A percentile compares a stretch with the other conserved stretches of the same genome.
phyloP scores from a whole-genome alignment of 1,140 invertebrate genomes.

The Drosophila ambigua region DNA sequence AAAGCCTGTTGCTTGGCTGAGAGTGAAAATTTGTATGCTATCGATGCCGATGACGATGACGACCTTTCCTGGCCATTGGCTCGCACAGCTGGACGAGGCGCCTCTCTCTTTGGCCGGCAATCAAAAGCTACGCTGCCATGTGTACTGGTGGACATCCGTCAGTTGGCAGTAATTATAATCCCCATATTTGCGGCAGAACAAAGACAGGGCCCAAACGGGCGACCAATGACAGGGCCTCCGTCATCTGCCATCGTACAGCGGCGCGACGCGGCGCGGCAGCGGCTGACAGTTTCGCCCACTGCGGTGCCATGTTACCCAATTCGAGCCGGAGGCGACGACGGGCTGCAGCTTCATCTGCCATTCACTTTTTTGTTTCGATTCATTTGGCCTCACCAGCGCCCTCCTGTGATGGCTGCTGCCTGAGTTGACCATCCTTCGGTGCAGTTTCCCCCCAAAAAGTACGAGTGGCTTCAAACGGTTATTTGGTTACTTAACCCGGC shows the following conservation, averaged over 20 bases:
- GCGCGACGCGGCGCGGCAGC: background rate
- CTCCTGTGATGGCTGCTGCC: constrained; percentile 11
- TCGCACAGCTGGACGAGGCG: constrained; percentile 30
- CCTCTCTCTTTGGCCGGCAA: constrained; percentile 8
- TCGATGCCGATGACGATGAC: constrained; percentile 28
- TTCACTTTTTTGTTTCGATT: constrained; percentile 62
- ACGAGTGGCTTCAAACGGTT: constrained; percentile 46
- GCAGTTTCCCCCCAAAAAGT: constrained; percentile 38
- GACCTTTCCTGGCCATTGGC: constrained; percentile 46
- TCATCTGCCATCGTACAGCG: too few species aligned
- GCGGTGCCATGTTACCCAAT: constrained; percentile 60
- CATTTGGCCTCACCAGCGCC: constrained; percentile 30
- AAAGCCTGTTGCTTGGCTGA: constrained; percentile 44
- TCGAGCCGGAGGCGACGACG: constrained; percentile 47
- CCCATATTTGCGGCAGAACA: constrained; percentile 29
- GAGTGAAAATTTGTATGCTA: constrained; percentile 51
- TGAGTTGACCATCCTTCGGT: constrained; percentile 60
- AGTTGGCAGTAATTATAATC: constrained; percentile 37
- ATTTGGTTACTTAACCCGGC: constrained; percentile 52
- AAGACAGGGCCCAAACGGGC: background rate
- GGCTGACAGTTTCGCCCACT: constrained; percentile 59
- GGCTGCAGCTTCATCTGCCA: constrained; percentile 59
- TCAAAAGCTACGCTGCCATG: constrained; percentile 6
- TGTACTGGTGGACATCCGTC: constrained; percentile 13
- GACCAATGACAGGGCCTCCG: constrained; percentile 6